Evolutionary conservation across 2,113 vertebrate species (phyloP).

Genomic region (Forbesichthys agassizii): DNA sequence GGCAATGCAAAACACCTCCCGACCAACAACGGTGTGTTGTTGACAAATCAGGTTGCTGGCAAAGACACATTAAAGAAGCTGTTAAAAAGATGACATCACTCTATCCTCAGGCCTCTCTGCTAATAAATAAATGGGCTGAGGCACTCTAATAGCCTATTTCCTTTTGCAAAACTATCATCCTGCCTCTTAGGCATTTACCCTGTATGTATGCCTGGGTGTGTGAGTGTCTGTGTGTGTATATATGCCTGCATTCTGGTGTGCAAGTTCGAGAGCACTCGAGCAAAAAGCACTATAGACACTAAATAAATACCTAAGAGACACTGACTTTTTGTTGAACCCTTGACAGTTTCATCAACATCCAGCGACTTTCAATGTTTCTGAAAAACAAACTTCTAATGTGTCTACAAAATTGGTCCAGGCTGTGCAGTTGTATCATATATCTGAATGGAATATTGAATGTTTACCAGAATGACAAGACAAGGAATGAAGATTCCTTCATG

Average conservation of each 20-base stretch:
- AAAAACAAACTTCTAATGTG: too few relatives aligned
- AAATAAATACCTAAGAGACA: conserved; percentile 3
- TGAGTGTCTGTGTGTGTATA: conserved; percentile 9
- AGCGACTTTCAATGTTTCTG: neutral
- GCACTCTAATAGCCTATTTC: conserved; percentile 68
- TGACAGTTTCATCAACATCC: neutral
- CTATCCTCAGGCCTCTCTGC: conserved; percentile 51
- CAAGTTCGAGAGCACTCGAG: conserved; percentile 14
- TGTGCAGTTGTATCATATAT: too few relatives aligned
- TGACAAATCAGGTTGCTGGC: conserved; percentile 42
- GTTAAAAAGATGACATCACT: conserved; percentile 63
- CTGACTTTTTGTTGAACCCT: neutral
- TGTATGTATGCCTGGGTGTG: conserved; percentile 9
- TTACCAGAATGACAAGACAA: too few relatives aligned
- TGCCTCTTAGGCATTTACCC: conserved; percentile 52
- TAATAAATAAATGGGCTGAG: conserved; percentile 65
- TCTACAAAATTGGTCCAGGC: too few relatives aligned
- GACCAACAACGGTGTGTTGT: neutral
- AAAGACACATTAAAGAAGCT: conserved; percentile 53
- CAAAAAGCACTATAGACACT: conserved; percentile 25
- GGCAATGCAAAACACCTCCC: too few relatives aligned
- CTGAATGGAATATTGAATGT: too few relatives aligned
- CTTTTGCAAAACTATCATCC: conserved; percentile 56
- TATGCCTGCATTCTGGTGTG: conserved; percentile 22
- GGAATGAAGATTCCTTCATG: conserved; percentile 24